Conservation (phyloP, 1,140 invertebrate species). For the Drosophila orena region DNA sequence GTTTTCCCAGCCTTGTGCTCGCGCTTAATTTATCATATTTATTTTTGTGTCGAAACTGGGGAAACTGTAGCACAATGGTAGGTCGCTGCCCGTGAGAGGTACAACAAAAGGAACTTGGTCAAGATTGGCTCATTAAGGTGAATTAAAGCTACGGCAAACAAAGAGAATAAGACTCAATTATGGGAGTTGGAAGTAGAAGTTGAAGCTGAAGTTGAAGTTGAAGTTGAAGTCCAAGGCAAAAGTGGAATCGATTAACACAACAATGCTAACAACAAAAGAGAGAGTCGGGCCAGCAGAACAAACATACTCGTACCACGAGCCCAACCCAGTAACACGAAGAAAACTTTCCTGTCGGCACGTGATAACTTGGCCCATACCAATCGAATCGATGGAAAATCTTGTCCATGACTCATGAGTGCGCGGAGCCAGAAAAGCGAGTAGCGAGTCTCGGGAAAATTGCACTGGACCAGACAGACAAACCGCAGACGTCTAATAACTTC, state of each 20-base stretch:
- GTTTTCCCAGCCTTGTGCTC: constrained; percentile 63
- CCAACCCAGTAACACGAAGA: constrained; percentile 55
- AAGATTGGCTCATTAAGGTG: constrained; percentile 62
- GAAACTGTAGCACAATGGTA: constrained; percentile 52
- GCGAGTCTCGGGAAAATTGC: constrained; percentile 41
- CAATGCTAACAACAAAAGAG: constrained; percentile 64
- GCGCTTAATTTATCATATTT: constrained; percentile 58
- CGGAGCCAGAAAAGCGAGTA: constrained; percentile 41
- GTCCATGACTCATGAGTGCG: constrained; percentile 21
- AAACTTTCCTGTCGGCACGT: constrained; percentile 48
- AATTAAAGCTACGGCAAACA: constrained; percentile 59
- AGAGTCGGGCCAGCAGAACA: constrained; percentile 22
- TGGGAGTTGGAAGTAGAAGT: constrained; percentile 31
- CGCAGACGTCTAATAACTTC: constrained; percentile 75
- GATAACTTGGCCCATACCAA: constrained; percentile 28
- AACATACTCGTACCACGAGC: constrained; percentile 2
- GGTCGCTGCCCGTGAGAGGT: constrained; percentile 37
- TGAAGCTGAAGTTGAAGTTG: constrained; percentile 25
- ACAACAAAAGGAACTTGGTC: constrained; percentile 41
- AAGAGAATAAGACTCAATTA: constrained; percentile 53
- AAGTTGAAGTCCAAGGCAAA: constrained; percentile 51
- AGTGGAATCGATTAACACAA: constrained; percentile 60
- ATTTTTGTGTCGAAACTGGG: constrained; percentile 28
- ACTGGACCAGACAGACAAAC: constrained; percentile 53
- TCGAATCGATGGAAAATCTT: constrained; percentile 31